Evolutionary conservation across 1,140 invertebrate genomes (phyloP), one percentile per base, ranked within the genome.

Genomic region (Tetramorium parvispinum): DNA sequence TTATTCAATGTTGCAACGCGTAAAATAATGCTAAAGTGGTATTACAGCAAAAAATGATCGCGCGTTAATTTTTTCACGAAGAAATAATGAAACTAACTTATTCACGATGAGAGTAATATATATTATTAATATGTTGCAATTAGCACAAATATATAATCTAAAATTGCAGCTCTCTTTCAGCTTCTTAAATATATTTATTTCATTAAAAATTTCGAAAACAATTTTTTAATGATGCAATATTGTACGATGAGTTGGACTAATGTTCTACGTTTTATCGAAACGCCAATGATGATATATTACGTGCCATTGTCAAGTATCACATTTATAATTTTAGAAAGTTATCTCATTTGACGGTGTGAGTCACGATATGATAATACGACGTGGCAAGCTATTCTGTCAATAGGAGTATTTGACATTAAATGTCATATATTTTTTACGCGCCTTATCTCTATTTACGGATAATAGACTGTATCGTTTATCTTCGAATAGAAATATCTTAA

Each of bases 321-420:
- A 49, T 61, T 83, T 83, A 70, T 59, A 83, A 32, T 55, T 43
- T 66, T 66, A 66, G 10, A 66, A 43, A 83, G 53, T 75, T 83
- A 83, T 83, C 68, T 83, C 43, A 83, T 71, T n/a, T 83, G 53
- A 68, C 59, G 59, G 4, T 43, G 43, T 83, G 68, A 83, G 40
- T 83, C 79, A 83, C 18, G 53, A 59, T 82, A 82, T 73, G 79
- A 82, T 61, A 75, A 73, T 73, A 61, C 79, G 51, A 46, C n/a
- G 51, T 59, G 46, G 40, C 32, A 59, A n/a, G 37, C 40, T 37
- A 43, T 59, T 82, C 53, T 73, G 40, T 82, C 40, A 59, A 82
- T 73, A 73, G 40, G 27, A 73, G 32, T 46, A 71, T 71, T 81
- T 70, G 65, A 57, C 65, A 70, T 70, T 81, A 66, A 68, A 70